These are phyloP conservation scores for Burhinus bistriatus DNA, from an alignment of 2,113 vertebrate species.

Conservation along the genomic window DNA sequence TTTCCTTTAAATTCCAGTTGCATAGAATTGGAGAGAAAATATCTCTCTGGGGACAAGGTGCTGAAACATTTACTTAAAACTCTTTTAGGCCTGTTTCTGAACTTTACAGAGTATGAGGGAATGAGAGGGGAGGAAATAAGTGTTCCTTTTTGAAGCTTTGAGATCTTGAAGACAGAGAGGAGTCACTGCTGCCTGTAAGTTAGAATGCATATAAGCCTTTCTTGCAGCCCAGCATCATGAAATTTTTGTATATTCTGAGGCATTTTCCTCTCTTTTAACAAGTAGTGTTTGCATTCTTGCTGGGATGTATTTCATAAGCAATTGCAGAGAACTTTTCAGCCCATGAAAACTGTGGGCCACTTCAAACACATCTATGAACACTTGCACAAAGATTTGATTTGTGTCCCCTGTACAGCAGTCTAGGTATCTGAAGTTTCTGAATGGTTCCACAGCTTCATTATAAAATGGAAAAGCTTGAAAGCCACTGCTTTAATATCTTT, in stretches of 20 bases:
- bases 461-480: background rate
- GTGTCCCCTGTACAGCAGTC: background rate
- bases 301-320: background rate
- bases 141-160: background rate
- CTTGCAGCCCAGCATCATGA: background rate
- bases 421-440: background rate
- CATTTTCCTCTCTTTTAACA: background rate
- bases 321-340: background rate
- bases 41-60: background rate
- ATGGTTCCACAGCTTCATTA: background rate
- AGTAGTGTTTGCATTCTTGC: background rate
- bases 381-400: background rate
- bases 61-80: background rate
- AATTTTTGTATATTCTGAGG: background rate
- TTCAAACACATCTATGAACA: background rate
- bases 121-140: background rate
- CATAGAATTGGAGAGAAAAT: background rate
- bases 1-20: background rate
- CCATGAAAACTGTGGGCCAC: background rate
- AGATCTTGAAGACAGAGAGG: background rate
- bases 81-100: background rate
- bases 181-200: background rate
- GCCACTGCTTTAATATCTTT: background rate
- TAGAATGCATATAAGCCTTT: background rate
- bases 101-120: background rate